phyloP scores from a whole-genome alignment of 2,888 invertebrate genomes.

The Acrocyrtus sp. region DNA sequence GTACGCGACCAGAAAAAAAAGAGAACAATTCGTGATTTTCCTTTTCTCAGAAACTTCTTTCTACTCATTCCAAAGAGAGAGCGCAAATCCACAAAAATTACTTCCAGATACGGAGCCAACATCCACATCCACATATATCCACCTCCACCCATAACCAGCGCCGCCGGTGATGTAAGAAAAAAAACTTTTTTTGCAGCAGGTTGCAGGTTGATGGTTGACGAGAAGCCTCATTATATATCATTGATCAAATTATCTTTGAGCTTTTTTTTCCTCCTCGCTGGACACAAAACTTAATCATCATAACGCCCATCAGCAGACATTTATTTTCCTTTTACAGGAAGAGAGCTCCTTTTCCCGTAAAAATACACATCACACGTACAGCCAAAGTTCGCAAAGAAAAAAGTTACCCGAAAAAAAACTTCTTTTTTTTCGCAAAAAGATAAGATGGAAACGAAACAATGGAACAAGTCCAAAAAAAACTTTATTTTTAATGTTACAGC shows the following conservation, averaged over 20 bases:
- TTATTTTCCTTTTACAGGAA: constrained; percentile 5
- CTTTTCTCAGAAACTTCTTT: background rate
- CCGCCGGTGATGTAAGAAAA: too few species aligned
- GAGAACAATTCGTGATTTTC: too few species aligned
- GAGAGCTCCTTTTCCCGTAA: too few species aligned
- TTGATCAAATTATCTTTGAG: constrained; percentile 34
- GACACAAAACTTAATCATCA: constrained; percentile 17
- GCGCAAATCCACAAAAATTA: too few species aligned
- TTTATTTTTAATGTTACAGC: too few species aligned
- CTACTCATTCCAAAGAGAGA: too few species aligned
- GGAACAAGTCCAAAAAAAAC: constrained; percentile 35
- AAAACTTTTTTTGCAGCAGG: too few species aligned
- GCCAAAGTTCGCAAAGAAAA: background rate
- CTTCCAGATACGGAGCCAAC: background rate
- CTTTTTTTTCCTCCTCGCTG: too few species aligned
- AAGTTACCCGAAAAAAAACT: background rate
- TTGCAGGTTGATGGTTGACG: too few species aligned
- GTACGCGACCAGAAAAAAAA: too few species aligned
- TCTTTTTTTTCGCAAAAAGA: background rate
- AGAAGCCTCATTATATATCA: constrained; percentile 11
- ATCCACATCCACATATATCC: background rate
- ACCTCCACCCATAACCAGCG: background rate
- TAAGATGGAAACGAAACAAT: constrained; percentile 20
- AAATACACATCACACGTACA: too few species aligned
- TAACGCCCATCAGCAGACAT: constrained; percentile 18